Conservation (phyloP, 2,113 vertebrate genomes). For the Dermatemys mawii region DNA sequence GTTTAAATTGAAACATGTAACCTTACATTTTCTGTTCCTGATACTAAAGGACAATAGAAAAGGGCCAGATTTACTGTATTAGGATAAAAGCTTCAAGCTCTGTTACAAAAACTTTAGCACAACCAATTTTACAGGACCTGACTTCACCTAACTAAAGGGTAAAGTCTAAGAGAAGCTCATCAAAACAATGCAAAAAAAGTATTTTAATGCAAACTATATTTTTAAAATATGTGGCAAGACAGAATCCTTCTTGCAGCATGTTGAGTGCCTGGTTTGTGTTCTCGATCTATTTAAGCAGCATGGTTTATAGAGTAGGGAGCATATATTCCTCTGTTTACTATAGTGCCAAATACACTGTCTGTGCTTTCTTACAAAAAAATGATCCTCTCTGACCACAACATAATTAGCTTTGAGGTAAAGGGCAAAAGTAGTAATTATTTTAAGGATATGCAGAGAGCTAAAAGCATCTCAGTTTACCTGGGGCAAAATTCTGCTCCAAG, state of each 20-base stretch:
- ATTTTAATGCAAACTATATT: not conserved
- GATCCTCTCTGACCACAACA: not conserved
- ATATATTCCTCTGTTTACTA: not conserved
- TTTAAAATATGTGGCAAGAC: not conserved
- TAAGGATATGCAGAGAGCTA: not conserved
- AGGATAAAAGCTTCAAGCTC: not conserved
- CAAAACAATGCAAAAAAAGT: not conserved
- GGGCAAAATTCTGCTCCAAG: not conserved
- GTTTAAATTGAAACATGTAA: not conserved
- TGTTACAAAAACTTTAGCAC: too few relatives aligned
- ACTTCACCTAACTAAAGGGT: not conserved
- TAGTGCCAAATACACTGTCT: too few relatives aligned
- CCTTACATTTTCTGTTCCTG: not conserved
- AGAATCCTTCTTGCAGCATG: not conserved
- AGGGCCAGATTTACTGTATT: not conserved
- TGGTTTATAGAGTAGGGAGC: not conserved
- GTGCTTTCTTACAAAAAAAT: not conserved
- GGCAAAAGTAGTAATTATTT: not conserved
- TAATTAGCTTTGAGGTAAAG: not conserved
- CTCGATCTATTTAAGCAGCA: accelerated
- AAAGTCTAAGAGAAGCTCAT: not conserved
- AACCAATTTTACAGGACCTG: not conserved
- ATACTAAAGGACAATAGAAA: not conserved
- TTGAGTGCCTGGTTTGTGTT: not conserved
- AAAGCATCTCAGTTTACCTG: not conserved